Conservation (phyloP, 2,113 vertebrate genomes). For the Tupaia tana region DNA sequence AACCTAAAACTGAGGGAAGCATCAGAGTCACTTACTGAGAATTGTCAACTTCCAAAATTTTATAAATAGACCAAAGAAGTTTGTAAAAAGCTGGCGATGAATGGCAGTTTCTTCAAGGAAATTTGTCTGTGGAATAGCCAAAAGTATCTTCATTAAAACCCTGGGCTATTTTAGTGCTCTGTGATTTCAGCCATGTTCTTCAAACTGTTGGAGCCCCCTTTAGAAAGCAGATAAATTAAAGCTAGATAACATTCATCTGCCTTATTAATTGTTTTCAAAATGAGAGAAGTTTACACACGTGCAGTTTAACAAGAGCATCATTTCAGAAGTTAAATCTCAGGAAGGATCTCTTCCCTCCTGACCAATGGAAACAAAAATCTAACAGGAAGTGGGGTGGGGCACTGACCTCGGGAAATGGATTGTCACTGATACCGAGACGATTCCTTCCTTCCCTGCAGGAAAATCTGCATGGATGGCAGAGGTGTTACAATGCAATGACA, state of each 20-base stretch:
- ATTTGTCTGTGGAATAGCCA: rapidly evolving
- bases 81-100: background rate
- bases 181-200: background rate
- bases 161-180: background rate
- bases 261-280: background rate
- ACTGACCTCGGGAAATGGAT: background rate
- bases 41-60: background rate
- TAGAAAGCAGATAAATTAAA: background rate
- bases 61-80: background rate
- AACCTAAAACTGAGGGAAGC: background rate
- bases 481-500: background rate
- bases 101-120: background rate
- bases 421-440: background rate
- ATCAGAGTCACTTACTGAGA: background rate
- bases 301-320: background rate
- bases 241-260: background rate
- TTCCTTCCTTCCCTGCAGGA: background rate
- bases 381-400: background rate
- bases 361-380: background rate
- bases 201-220: background rate
- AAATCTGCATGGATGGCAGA: background rate
- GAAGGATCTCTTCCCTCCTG: background rate
- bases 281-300: background rate
- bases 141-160: background rate
- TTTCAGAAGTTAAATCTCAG: background rate